phyloP scores from a whole-genome alignment of 1,140 invertebrate genomes.

The Eueides isabella region DNA sequence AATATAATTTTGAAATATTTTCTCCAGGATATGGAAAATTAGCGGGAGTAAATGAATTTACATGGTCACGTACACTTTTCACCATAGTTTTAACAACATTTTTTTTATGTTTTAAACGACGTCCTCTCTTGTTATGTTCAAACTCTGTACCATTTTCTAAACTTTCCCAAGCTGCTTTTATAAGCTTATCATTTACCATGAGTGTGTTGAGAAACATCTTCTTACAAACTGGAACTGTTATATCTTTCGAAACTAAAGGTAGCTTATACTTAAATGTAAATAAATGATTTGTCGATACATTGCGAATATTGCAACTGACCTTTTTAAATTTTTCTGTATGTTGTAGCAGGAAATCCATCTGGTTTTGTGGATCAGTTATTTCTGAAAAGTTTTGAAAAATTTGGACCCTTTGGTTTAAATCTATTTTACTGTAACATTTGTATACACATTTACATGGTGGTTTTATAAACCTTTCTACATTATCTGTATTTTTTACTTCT shows the following conservation, averaged over 20 bases:
- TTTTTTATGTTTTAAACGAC: constrained; percentile 2
- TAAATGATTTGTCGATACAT: not conserved
- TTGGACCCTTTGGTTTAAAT: not conserved
- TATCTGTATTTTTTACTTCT: not conserved
- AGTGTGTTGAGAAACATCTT: constrained; percentile 28
- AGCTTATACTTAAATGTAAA: constrained; percentile 6
- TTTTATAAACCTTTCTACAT: not conserved
- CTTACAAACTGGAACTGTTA: constrained; percentile 23
- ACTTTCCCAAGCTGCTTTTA: not conserved
- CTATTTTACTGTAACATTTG: not conserved
- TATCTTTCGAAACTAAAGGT: constrained; percentile 24
- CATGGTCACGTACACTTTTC: constrained; percentile 26
- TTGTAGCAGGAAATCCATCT: not conserved
- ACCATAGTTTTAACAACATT: constrained; percentile 19
- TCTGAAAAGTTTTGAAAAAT: not conserved
- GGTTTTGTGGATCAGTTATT: not conserved
- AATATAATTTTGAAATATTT: constrained; percentile 30
- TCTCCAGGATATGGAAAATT: constrained; percentile 22
- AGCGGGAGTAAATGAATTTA: constrained; percentile 18
- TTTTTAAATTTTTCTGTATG: not conserved
- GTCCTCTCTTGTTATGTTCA: constrained; percentile 9
- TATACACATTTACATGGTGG: not conserved
- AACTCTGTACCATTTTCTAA: not conserved
- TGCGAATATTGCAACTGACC: not conserved
- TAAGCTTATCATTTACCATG: constrained; percentile 3